phyloP scores from a whole-genome alignment of 2,113 vertebrate genomes.

The Sylvilagus bachmani region DNA sequence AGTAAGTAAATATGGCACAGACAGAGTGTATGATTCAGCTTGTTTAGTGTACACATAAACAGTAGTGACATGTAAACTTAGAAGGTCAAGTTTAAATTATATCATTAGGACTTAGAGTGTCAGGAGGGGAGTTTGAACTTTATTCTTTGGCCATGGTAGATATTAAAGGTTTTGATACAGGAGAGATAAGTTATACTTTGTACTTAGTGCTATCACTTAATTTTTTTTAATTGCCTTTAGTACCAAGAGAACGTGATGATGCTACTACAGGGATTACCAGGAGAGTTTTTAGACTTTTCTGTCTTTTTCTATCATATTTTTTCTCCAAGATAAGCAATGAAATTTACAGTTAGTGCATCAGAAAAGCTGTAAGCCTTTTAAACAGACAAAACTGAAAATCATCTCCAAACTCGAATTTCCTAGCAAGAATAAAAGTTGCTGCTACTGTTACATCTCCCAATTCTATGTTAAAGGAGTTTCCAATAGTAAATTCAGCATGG shows the following conservation, averaged over 20 bases:
- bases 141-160: neutral
- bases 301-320: neutral
- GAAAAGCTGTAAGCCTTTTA: neutral
- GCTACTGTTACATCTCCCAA: neutral
- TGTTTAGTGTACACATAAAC: neutral
- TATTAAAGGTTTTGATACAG: neutral
- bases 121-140: neutral
- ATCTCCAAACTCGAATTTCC: neutral
- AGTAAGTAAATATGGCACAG: neutral
- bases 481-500: neutral
- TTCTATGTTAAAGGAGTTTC: constrained; percentile 32
- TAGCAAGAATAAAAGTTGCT: neutral
- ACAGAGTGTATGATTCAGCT: neutral
- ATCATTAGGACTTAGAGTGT: neutral
- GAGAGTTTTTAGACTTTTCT: neutral
- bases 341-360: neutral
- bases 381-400: neutral
- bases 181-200: neutral
- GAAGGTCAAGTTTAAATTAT: neutral
- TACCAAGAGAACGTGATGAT: neutral
- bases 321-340: neutral
- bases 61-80: neutral
- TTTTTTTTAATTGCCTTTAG: neutral
- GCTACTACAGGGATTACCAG: neutral
- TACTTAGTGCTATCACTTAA: neutral